These are phyloP conservation scores for Loriculus beryllinus DNA, from an alignment of 2,797 vertebrate genomes.

Conservation along the genomic window DNA sequence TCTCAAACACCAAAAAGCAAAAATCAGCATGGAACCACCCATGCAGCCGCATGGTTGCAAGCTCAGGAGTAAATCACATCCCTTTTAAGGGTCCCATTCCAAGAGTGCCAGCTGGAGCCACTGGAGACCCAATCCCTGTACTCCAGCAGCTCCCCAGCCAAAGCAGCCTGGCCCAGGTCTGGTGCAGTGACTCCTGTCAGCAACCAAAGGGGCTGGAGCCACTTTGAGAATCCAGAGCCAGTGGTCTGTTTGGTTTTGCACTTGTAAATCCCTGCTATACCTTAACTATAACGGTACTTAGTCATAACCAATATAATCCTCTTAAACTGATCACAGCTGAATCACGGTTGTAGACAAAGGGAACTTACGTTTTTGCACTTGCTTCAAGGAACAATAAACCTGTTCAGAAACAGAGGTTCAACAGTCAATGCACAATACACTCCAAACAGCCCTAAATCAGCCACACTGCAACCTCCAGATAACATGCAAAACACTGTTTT, in stretches of 20 bases:
- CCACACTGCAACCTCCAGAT: neutral
- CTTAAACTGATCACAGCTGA: neutral
- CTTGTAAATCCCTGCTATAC: neutral
- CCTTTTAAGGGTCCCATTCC: neutral
- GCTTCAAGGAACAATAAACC: conserved; percentile 96
- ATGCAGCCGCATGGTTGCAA: neutral
- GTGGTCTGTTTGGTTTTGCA: too few species aligned
- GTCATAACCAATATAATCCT: neutral
- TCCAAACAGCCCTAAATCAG: neutral
- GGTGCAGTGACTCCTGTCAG: rapidly evolving
- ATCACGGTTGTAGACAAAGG: neutral
- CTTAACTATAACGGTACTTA: neutral
- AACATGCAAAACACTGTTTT: neutral
- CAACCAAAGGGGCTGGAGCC: neutral
- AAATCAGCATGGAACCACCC: rapidly evolving
- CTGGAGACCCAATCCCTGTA: neutral
- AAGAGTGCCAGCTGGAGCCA: neutral
- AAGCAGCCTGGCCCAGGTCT: rapidly evolving
- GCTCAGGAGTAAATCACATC: neutral
- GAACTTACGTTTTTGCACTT: conserved; percentile 96
- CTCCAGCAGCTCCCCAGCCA: neutral
- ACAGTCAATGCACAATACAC: conserved; percentile 32
- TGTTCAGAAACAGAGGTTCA: conserved; percentile 72
- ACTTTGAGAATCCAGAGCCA: rapidly evolving
- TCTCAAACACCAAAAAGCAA: neutral